Conservation (phyloP, 2,797 vertebrate genomes). For the Coluber constrictor region DNA sequence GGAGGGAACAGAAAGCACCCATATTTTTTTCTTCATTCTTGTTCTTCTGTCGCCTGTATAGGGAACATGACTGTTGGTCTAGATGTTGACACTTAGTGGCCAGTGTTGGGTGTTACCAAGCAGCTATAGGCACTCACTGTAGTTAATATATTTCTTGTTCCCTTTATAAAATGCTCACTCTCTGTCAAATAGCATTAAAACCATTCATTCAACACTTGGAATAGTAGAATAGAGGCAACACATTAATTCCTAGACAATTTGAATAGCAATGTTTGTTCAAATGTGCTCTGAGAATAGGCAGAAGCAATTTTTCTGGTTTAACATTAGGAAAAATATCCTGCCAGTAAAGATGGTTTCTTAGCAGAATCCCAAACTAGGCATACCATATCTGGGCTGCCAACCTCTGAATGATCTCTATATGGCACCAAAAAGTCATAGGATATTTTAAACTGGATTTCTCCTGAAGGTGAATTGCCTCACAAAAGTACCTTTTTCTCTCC, state of each 20-base stretch:
- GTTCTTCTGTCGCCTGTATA: not conserved
- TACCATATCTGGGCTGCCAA: not conserved
- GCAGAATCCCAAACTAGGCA: not conserved
- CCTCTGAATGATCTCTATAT: not conserved
- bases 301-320: not conserved
- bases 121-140: not conserved
- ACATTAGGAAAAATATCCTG: not conserved
- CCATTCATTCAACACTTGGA: not conserved
- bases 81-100: not conserved
- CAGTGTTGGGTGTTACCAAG: conserved; percentile 10
- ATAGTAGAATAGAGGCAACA: not conserved
- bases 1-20: not conserved
- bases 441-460: not conserved
- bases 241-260: not conserved
- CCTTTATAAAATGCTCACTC: not conserved
- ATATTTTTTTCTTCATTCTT: not conserved
- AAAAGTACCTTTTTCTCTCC: not conserved
- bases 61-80: not conserved
- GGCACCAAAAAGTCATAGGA: not conserved
- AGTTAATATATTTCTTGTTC: not conserved
- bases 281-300: not conserved
- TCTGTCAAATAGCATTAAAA: not conserved
- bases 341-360: not conserved
- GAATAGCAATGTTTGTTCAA: not conserved
- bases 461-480: not conserved